Evolutionary conservation across 2,888 invertebrate species (phyloP), one percentile per base, ranked within the genome.

Genomic region (Xanthia togata): DNA sequence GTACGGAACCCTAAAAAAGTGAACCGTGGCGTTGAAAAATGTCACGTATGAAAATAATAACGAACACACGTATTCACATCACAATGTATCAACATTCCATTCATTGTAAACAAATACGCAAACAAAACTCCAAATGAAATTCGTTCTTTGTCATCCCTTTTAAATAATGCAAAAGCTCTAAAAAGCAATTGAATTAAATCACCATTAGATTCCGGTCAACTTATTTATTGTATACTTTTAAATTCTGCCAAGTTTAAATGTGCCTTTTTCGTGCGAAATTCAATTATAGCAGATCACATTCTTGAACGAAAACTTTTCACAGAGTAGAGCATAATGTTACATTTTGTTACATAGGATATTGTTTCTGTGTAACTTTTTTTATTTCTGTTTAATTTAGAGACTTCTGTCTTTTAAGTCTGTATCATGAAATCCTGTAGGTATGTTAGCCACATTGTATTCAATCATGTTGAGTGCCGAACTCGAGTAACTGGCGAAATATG

Each of bases 111-210:
- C 41, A 70, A 9, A 68, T 17, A 59, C 55, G 35, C 38, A 65
- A 57, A 57, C 44, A 72, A 57, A 81, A 67, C 47, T 55, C 65
- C 9, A 53, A 67, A 26, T 57, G 41, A 50, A 72, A 50, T 62
- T 68, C 59, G 26, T 55, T 73, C 63, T 70, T 60, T 73, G 68
- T 75, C 73, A 79, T 77, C 50, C 70, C 47, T 75, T 82, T 65
- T 64, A 75, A 76, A 78, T 60, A 78, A 70, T 17, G 85, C 41
- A 76, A 78, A 80, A 78, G 55, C 57, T 67, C 11, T 64, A 70
- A 84, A 86, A 78, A 75, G 73, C 80, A 65, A 79, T 84, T 73
- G 76, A 78, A 87, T 76, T 78, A 76, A 83, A 87, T 87, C 68
- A 81, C 68, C 68, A 67, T 82, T 78, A 55, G 65, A 59, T 53